A percentile compares a stretch with the other conserved stretches of the same genome.
Conservation (phyloP, 2,113 vertebrate species). For the Amphiprion ocellaris region DNA sequence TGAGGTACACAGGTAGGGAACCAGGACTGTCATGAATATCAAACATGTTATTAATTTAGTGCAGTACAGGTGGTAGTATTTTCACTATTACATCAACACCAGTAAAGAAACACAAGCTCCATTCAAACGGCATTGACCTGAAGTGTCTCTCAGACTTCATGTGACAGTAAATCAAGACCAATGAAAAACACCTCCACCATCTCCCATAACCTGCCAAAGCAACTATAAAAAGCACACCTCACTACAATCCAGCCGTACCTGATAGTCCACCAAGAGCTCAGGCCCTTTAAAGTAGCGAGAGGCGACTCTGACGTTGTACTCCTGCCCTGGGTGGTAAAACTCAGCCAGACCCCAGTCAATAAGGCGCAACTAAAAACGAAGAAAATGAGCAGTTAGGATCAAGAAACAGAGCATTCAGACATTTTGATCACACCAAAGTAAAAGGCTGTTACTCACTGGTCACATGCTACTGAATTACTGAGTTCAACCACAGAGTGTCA, state of each 20-base stretch:
- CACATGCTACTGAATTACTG: background rate
- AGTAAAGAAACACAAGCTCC: too few species aligned
- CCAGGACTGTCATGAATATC: too few species aligned
- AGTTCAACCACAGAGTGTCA: background rate
- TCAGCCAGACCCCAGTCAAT: slow-evolving; percentile 88
- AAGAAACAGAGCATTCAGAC: background rate
- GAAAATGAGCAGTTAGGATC: background rate
- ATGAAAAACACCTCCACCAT: too few species aligned
- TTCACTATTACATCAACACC: too few species aligned
- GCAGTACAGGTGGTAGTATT: too few species aligned
- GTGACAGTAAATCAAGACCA: too few species aligned
- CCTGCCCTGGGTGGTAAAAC: slow-evolving; percentile 87
- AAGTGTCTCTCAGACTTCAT: too few species aligned
- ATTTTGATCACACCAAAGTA: background rate
- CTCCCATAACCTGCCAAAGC: too few species aligned
- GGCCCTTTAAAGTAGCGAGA: slow-evolving; percentile 88
- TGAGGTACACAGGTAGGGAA: too few species aligned
- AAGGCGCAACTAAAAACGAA: slow-evolving; percentile 78
- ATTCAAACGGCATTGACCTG: too few species aligned
- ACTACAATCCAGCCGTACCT: slow-evolving; percentile 65
- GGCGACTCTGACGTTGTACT: slow-evolving; percentile 87
- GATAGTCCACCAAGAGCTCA: slow-evolving; percentile 86
- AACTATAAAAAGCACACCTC: too few species aligned
- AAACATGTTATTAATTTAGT: too few species aligned
- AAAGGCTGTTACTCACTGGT: background rate